phyloP scores from a whole-genome alignment of 2,113 vertebrate species.

The Phasianus colchicus region DNA sequence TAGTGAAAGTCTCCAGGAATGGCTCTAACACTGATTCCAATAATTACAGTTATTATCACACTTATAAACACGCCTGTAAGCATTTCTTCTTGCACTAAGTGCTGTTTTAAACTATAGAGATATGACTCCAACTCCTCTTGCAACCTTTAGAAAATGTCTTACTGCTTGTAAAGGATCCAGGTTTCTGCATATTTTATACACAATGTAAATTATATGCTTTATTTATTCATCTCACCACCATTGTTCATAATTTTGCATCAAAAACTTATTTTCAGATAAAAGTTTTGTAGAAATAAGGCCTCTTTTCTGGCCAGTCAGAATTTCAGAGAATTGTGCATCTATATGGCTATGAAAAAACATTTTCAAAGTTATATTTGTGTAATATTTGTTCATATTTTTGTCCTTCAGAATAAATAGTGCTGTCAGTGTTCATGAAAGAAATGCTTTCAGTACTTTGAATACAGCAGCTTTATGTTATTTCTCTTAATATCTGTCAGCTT shows the following conservation, averaged over 20 bases:
- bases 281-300: neutral
- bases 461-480: neutral
- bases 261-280: neutral
- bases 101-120: neutral
- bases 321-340: neutral
- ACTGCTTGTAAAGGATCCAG: neutral
- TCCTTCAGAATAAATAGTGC: neutral
- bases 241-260: neutral
- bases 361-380: neutral
- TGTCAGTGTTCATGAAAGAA: neutral
- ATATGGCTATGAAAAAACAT: neutral
- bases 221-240: neutral
- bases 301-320: neutral
- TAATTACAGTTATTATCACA: neutral
- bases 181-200: neutral
- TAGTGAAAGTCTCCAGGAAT: neutral
- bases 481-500: conserved; percentile 12
- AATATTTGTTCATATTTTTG: neutral
- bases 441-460: neutral
- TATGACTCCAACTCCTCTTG: neutral
- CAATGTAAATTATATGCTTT: neutral
- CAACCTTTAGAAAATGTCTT: neutral
- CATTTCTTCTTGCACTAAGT: neutral
- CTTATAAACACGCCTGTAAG: neutral
- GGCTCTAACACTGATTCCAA: neutral